phyloP scores from a whole-genome alignment of 2,113 vertebrate genomes.

The Protomyctophum bolini region DNA sequence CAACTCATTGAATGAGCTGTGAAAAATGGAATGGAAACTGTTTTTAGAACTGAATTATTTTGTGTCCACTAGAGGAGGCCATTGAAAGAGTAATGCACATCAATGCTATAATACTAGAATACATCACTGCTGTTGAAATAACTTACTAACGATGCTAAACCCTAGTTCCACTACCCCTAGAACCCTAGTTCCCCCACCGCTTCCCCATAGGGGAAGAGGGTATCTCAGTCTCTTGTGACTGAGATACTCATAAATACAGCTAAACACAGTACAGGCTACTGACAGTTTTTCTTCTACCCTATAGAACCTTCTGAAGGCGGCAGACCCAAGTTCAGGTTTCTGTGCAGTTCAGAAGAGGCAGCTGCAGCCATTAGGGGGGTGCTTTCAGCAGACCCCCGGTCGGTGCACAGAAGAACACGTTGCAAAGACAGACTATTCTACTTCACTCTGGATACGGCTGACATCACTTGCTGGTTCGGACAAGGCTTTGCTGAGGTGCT shows the following conservation, averaged over 20 bases:
- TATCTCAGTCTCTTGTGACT: slow-evolving; percentile 10
- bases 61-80: too few species aligned
- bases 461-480: slow-evolving; percentile 90
- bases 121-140: too few species aligned
- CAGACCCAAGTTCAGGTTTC: slow-evolving; percentile 78
- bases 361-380: slow-evolving; percentile 78
- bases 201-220: too few species aligned
- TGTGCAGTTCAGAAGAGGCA: slow-evolving; percentile 81
- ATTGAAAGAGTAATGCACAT: too few species aligned
- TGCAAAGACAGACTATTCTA: slow-evolving; percentile 83
- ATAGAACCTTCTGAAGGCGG: slow-evolving; percentile 50
- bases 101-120: too few species aligned
- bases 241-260: too few species aligned
- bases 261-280: neutral
- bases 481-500: slow-evolving; percentile 87
- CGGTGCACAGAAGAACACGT: slow-evolving; percentile 83
- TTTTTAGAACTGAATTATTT: too few species aligned
- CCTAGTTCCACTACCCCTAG: too few species aligned
- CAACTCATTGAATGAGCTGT: too few species aligned
- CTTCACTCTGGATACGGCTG: slow-evolving; percentile 81
- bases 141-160: too few species aligned
- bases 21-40: too few species aligned
- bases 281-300: neutral
- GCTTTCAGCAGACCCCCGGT: slow-evolving; percentile 87
- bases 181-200: too few species aligned